A percentile compares a stretch with the other conserved stretches of the same genome.
These are phyloP conservation scores for Monopterus albus DNA, from an alignment of 2,113 vertebrate species.

Conservation along the genomic window DNA sequence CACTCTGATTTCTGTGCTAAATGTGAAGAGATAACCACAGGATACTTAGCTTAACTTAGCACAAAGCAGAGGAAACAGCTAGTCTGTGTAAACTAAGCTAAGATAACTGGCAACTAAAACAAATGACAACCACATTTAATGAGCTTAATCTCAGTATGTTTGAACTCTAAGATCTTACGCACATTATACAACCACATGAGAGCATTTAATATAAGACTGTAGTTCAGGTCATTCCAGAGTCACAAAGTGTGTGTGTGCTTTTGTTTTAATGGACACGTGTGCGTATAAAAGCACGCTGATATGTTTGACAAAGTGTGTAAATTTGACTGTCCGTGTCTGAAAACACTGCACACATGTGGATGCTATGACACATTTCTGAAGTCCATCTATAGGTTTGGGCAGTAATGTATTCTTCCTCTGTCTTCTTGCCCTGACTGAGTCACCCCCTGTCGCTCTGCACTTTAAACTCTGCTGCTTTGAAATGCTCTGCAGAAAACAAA, in stretches of 20 bases:
- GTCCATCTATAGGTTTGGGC: constrained; percentile 44
- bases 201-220: no score
- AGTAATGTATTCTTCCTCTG: constrained; percentile 59
- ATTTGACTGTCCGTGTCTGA: constrained; percentile 19
- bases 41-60: no score
- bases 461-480: constrained; percentile 76
- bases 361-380: constrained; percentile 31
- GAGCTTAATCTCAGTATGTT: constrained; percentile 7
- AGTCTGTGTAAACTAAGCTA: no score
- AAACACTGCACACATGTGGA: constrained; percentile 27
- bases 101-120: no score
- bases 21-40: no score
- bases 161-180: background rate
- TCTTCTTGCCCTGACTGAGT: constrained; percentile 43
- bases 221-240: constrained; percentile 26
- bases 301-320: constrained; percentile 29
- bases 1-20: no score
- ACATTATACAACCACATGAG: constrained; percentile 16
- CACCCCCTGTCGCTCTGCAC: constrained; percentile 19
- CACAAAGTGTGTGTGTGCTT: constrained; percentile 14
- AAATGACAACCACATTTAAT: background rate
- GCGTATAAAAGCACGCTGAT: constrained; percentile 4
- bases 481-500: constrained; percentile 73
- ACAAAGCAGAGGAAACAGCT: no score
- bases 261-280: constrained; percentile 39